Base-by-base conservation (phyloP, 2,888 invertebrate genomes). In the Toxonevra muliebris region DNA sequence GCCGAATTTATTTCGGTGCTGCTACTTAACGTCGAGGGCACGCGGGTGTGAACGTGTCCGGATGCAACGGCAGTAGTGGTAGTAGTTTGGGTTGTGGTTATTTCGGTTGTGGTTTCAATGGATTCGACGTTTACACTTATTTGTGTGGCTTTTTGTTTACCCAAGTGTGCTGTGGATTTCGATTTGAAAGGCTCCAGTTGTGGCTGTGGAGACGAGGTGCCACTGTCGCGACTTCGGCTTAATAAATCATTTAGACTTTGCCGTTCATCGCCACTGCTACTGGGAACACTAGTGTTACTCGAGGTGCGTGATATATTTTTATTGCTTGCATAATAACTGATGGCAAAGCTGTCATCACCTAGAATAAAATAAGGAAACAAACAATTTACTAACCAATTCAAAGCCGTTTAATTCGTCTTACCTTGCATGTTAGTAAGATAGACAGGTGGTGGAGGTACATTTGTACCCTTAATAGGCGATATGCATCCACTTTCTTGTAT, bases 401-500 rank as follows among this genome's bases (percentile, higher is more conserved):
- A n/a, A 40, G 41, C 30, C 13, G 2, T 20, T 60, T 3, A 2
- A 30, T 30, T 30, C 2, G 30, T 62, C 61, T 72, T 71, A 85
- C 85, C 85, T 75, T 81, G 81, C 71, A 81, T 75, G 72, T 86
- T 85, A 54, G 85, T 81, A 54, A 86, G 79, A 73, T 84, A 86
- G 13, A 86, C 84, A 11, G 85, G 85, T 30, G 85, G 85, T 17
- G 85, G 85, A 50, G 85, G 85, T 63, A 86, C 80, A 79, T 85
- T 85, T 17, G 85, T 85, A 15, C 85, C 85, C 71, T 86, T 86
- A 7, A 86, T 86, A 30, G 85, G 85, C 40, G 85, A 86, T 69
- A 85, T 83, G 73, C 85, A 86, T n/a, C 85, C 85, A 70, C 83
- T 85, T 71, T 85, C 85, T 61, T 85, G 82, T 63, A 85, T 85